Evolutionary conservation across 2,888 invertebrate genomes (phyloP), one percentile per base, ranked within the genome.

Genomic region (Choreutis nemorana): DNA sequence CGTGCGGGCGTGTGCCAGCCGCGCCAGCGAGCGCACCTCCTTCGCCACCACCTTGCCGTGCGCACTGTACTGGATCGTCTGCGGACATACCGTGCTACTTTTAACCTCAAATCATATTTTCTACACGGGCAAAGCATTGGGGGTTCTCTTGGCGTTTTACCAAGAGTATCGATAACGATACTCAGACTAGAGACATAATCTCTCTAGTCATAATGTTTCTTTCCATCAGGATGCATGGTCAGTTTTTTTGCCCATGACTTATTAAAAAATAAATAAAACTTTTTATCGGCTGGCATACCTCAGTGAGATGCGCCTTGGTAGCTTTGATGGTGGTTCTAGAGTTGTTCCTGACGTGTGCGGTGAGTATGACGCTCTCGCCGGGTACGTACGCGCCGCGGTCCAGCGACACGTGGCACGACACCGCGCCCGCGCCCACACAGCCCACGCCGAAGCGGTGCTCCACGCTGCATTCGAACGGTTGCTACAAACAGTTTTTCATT

Each of bases 381-480:
- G 96, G 94, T 35, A 97, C 94, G 72, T 94, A 97, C 12, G 96
- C 97, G 33, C 94, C 93, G 54, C 94, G 86, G 72, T 94, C 94
- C 39, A 97, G 78, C 37, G 90, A 83, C 37, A 96, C 92, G 51
- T 89, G 84, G 56, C 94, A 95, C 29, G 89, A 81, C 26, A 97
- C 91, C 5, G 89, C 85, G 27, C 97, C 97, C 24, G 92, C 89
- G 41, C 91, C 90, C 41, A 94, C 87, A 59, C 95, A 95, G 23
- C 89, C 89, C 45, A 93, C 87, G 31, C 94, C 94, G 45, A 95
- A 83, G 48, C 88, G 89, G 72, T 94, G 95, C 60, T 94, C 94
- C 43, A 94, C 88, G 71, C 92, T 94, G 62, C 94, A 91, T 52
- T 91, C 89, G 51, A 94, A 91, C 30, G 92, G 90, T 89, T 73